Conservation (phyloP, 2,113 vertebrate species). For the Toxotes jaculatrix region DNA sequence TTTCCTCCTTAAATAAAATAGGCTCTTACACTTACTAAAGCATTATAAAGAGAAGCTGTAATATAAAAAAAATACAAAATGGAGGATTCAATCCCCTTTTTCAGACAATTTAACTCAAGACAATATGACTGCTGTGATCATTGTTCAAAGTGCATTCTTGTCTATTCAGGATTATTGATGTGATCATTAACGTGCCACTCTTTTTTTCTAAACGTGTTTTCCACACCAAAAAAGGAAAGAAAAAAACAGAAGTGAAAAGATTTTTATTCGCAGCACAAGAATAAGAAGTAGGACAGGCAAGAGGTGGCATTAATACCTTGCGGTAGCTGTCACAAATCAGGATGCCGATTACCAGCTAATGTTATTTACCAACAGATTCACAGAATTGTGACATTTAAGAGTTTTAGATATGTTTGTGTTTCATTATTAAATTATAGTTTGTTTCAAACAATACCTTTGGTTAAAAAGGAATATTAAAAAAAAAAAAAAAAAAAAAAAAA, state of each 20-base stretch:
- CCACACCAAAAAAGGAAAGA: conserved; percentile 18
- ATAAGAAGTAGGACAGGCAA: conserved; percentile 31
- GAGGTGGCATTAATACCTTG: conserved; percentile 16
- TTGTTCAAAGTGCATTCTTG: conserved; percentile 74
- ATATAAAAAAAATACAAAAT: conserved; percentile 58
- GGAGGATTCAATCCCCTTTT: conserved; percentile 71
- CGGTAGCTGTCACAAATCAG: conserved; percentile 49
- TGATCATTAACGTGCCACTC: conserved; percentile 24
- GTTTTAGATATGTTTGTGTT: conserved; percentile 6
- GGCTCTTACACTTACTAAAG: conserved; percentile 52
- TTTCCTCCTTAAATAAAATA: conserved; percentile 66
- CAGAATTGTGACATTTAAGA: conserved; percentile 32
- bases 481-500: no score
- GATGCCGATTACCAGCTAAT: conserved; percentile 17
- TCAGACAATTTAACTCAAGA: conserved; percentile 48
- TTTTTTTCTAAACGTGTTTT: conserved; percentile 6
- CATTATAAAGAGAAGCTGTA: conserved; percentile 55
- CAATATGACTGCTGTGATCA: conserved; percentile 51
- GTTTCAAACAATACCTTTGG: conserved; percentile 41
- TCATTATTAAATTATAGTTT: conserved; percentile 17
- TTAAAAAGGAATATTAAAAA: not conserved
- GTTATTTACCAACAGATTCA: conserved; percentile 35
- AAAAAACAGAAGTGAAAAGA: not conserved
- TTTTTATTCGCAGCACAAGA: conserved; percentile 21
- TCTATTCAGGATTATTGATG: conserved; percentile 47